A percentile compares a stretch with the other conserved stretches of the same genome.
phyloP scores from a whole-genome alignment of 2,113 vertebrate species.

The Strigops habroptila region DNA sequence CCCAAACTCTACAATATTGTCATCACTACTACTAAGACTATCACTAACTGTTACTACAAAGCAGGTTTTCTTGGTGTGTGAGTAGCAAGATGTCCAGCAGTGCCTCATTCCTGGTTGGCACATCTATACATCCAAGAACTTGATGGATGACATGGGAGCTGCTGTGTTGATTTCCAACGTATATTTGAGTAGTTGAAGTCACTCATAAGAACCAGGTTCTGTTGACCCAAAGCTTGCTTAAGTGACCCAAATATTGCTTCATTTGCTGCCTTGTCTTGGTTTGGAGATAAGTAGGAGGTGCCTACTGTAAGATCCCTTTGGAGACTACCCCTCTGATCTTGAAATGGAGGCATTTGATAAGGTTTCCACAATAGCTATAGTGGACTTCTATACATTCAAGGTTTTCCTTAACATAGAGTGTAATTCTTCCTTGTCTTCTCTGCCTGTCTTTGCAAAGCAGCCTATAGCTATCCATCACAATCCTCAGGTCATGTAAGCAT shows the following conservation, averaged over 20 bases:
- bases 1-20: not conserved
- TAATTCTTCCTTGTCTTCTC: not conserved
- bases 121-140: not conserved
- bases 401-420: not conserved
- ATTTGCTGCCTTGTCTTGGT: not conserved
- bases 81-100: not conserved
- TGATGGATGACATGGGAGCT: not conserved
- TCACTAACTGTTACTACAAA: not conserved
- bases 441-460: not conserved
- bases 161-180: not conserved
- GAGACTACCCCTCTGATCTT: not conserved
- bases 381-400: not conserved
- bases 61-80: not conserved
- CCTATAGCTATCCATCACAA: not conserved
- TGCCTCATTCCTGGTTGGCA: not conserved
- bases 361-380: not conserved
- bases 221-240: not conserved
- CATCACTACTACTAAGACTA: not conserved
- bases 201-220: not conserved
- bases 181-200: not conserved
- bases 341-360: not conserved
- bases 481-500: not conserved
- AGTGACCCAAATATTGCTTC: not conserved
- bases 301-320: not conserved
- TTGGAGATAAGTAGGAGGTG: not conserved